Percentiles rank a stretch among this genome's conserved stretches.
These are phyloP conservation scores for Pachyramphus minor DNA, from an alignment of 2,113 vertebrate species.

Conservation along the genomic window DNA sequence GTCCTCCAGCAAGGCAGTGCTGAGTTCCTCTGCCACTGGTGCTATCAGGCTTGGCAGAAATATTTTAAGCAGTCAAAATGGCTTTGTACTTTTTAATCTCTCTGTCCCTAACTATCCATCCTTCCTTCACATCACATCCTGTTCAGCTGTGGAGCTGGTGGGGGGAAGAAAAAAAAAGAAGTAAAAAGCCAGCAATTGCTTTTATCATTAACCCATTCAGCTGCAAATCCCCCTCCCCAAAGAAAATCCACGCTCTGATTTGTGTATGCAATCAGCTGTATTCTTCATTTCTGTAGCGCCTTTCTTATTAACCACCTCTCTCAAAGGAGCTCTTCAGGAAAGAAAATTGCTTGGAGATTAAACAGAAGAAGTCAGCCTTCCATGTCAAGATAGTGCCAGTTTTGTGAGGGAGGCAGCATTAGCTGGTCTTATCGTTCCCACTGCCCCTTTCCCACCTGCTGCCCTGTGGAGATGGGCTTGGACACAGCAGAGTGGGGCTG, in stretches of 20 bases:
- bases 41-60: conserved; percentile 9
- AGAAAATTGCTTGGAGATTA: conserved; percentile 30
- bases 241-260: conserved; percentile 43
- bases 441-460: neutral
- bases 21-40: neutral
- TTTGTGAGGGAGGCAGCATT: neutral
- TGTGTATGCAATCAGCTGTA: conserved; percentile 59
- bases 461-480: neutral
- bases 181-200: neutral
- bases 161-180: too few relatives aligned
- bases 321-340: conserved; percentile 45
- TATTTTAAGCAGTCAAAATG: neutral
- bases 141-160: conserved; percentile 34
- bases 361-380: conserved; percentile 16
- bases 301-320: conserved; percentile 34
- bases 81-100: conserved; percentile 54
- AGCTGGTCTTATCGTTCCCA: neutral
- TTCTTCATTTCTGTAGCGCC: conserved; percentile 49
- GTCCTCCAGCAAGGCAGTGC: neutral
- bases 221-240: conserved; percentile 61
- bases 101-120: neutral
- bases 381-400: neutral
- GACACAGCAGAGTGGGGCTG: neutral
- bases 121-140: neutral
- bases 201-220: conserved; percentile 64